A percentile compares a stretch with the other conserved stretches of the same genome.
Evolutionary conservation across 2,113 vertebrate species (phyloP).

Genomic region (Sphyrna mokarran): DNA sequence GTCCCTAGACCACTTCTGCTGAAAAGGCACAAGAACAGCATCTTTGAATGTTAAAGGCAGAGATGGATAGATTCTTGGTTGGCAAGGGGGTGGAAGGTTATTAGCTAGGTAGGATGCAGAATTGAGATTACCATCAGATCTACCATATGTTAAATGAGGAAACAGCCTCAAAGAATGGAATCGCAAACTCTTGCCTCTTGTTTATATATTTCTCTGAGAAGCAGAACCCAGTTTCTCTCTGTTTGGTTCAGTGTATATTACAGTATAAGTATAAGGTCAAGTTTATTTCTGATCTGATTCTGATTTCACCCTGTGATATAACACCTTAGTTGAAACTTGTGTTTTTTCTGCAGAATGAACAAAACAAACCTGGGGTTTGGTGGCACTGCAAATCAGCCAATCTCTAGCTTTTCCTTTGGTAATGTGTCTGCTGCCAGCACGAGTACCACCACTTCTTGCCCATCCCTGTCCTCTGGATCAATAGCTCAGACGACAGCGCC

Average conservation of each 20-base stretch:
- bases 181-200: too few species aligned
- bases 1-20: too few species aligned
- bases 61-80: too few species aligned
- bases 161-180: too few species aligned
- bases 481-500: conserved; percentile 53
- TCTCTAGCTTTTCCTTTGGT: conserved; percentile 10
- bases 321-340: not conserved
- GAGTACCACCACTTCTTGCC: not conserved
- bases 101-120: too few species aligned
- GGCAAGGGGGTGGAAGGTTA: too few species aligned
- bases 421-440: not conserved
- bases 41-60: too few species aligned
- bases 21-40: too few species aligned
- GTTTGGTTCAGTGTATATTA: not conserved
- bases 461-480: not conserved
- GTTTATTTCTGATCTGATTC: not conserved
- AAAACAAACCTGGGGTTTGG: conserved; percentile 58
- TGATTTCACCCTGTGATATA: not conserved
- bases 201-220: too few species aligned
- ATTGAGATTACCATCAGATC: too few species aligned
- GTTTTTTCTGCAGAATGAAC: conserved; percentile 42
- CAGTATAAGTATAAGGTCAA: not conserved
- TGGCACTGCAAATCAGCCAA: not conserved
- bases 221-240: not conserved
- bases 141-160: too few species aligned